Evolutionary conservation across 2,113 vertebrate genomes (phyloP), one percentile per base, ranked within the genome.

Genomic region (Antechinus stuartii): DNA sequence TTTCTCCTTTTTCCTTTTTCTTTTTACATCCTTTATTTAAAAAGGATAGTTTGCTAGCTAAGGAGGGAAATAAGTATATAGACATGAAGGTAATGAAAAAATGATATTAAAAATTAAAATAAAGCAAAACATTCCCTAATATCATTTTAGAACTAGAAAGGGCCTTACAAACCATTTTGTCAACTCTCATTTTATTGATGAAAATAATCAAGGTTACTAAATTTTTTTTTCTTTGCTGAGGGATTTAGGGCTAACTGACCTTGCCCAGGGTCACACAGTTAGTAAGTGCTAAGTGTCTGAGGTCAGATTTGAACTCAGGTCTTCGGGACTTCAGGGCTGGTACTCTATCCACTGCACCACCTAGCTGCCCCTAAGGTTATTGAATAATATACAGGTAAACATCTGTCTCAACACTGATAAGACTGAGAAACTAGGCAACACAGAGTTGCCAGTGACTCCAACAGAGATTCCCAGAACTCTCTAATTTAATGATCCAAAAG

Each of bases 371-470:
- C 49, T 49, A 35, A 68, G 11, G 57, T 68, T 10, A 35, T 35
- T 76, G 11, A 76, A 11, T 68, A 68, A 35, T 68, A 68, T 5
- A n/a, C 19, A n/a, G 8, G n/a, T 93, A 94, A 97, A 97, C 76
- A 95, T 55, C 95, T 95, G 92, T 97, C 96, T 97, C 94, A 97
- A 42, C 90, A 91, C 46, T 95, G 97, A 97, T 97, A 97, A 97
- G 90, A n/a, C 90, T 61, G 92, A 94, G 94, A 93, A 61, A 55
- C 90, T 23, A 96, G 84, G 91, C 93, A 93, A 76, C 27, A 22
- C 47, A 84, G 84, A 46, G 46, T 96, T 96, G 93, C 94, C 92
- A 97, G 52, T 92, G 35, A 68, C 76, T 96, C 92, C 57, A 56
- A 53, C 35, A 55, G 22, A 90, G 2, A 27, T 93, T 49, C 84